A percentile compares a stretch with the other conserved stretches of the same genome.
Evolutionary conservation across 2,888 invertebrate genomes (phyloP).

Genomic region (Noctua pronuba): DNA sequence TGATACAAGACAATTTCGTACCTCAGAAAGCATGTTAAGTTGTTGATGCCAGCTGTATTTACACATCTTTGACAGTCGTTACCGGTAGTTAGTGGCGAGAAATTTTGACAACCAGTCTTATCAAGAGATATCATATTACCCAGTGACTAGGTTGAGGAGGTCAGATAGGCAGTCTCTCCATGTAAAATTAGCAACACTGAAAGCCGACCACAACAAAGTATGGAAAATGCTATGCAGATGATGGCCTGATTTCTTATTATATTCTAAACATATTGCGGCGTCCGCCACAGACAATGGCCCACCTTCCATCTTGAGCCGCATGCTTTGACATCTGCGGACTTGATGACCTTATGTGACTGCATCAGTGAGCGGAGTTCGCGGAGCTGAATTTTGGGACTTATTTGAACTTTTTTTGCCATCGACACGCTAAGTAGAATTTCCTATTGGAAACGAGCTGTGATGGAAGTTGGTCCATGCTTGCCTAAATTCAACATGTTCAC

Average conservation of each 20-base stretch:
- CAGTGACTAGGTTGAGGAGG: not conserved
- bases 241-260: not conserved
- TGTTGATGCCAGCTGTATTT: not conserved
- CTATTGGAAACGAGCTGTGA: not conserved
- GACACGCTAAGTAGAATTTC: no score
- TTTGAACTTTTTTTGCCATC: not conserved
- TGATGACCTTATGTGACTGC: not conserved
- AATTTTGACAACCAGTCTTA: not conserved
- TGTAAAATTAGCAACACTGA: not conserved
- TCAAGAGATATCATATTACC: not conserved
- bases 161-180: not conserved
- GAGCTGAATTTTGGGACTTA: not conserved
- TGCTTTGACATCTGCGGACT: not conserved
- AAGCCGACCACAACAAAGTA: not conserved
- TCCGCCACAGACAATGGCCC: not conserved
- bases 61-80: not conserved
- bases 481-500: no score
- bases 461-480: not conserved
- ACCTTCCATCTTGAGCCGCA: not conserved
- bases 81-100: not conserved
- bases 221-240: not conserved
- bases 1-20: not conserved
- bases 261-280: not conserved
- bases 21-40: not conserved
- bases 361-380: no score